Conservation (phyloP, 1,140 invertebrate genomes). For the Agraylea sexmaculata region DNA sequence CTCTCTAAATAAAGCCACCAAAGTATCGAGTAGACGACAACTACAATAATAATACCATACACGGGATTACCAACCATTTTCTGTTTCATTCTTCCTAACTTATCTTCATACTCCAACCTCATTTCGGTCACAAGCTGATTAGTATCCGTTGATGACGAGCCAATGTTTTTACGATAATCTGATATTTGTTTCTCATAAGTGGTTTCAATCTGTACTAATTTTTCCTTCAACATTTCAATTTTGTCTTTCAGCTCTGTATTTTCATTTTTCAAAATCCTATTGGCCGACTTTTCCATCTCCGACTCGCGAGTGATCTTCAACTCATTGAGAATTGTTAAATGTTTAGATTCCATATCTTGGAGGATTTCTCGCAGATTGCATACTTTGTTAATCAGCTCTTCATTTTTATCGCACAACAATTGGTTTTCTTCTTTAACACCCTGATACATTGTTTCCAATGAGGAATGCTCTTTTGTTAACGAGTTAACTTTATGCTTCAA, state of each 20-base stretch:
- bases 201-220: conserved; percentile 12
- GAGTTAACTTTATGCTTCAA: neutral
- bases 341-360: conserved; percentile 8
- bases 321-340: too few relatives aligned
- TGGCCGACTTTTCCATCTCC: conserved; percentile 5
- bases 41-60: conserved; percentile 13
- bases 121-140: conserved; percentile 39
- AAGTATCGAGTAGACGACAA: conserved; percentile 13
- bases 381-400: conserved; percentile 7
- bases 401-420: neutral
- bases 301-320: neutral
- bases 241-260: conserved; percentile 13
- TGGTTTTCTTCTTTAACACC: conserved; percentile 1
- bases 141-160: conserved; percentile 12
- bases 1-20: conserved; percentile 16
- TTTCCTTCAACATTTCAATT: conserved; percentile 8
- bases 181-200: conserved; percentile 5
- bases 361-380: conserved; percentile 4
- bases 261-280: conserved; percentile 9
- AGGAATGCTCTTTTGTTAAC: conserved; percentile 3
- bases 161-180: conserved; percentile 11
- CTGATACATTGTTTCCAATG: neutral
- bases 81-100: conserved; percentile 52
- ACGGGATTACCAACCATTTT: conserved; percentile 49
- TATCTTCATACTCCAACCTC: conserved; percentile 49